A percentile compares a stretch with the other conserved stretches of the same genome.
These are phyloP conservation scores for Philypnodon macrostomus DNA, from an alignment of 2,797 vertebrate species.

Conservation along the genomic window DNA sequence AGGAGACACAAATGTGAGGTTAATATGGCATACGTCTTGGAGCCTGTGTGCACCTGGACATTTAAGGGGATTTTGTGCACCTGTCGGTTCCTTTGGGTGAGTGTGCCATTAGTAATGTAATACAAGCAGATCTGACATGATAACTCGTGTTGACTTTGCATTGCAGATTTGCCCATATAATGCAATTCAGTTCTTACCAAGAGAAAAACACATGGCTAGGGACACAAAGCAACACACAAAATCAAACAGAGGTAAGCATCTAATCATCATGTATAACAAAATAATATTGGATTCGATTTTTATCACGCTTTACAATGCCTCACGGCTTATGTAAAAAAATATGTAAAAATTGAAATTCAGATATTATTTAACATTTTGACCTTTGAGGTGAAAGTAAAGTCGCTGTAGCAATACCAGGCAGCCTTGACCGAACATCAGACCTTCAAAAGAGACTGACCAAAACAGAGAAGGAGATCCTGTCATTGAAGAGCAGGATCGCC, in stretches of 20 bases:
- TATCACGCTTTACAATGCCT: no score
- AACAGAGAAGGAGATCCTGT: constrained; percentile 77
- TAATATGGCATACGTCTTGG: constrained; percentile 46
- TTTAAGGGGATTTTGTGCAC: constrained; percentile 70
- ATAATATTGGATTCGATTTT: no score
- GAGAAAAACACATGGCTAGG: constrained; percentile 23
- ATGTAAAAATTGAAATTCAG: not conserved
- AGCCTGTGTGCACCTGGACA: constrained; percentile 65
- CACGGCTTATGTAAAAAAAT: no score
- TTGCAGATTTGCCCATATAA: constrained; percentile 75
- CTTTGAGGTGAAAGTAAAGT: constrained; percentile 45
- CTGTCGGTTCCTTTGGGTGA: constrained; percentile 79
- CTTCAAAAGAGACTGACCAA: constrained; percentile 71
- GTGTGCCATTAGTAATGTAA: constrained; percentile 6
- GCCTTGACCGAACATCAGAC: constrained; percentile 46
- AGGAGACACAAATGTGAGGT: constrained; percentile 46
- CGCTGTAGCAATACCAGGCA: constrained; percentile 40
- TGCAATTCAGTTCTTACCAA: constrained; percentile 60
- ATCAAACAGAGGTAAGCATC: constrained; percentile 46
- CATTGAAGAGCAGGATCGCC: constrained; percentile 73
- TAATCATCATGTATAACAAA: no score
- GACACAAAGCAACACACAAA: constrained; percentile 26
- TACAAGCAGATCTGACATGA: no score
- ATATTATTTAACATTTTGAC: not conserved
- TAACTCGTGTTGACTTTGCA: constrained; percentile 11